These are phyloP conservation scores for Xenopus laevis DNA, from an alignment of 2,113 vertebrate species.

Conservation along the genomic window DNA sequence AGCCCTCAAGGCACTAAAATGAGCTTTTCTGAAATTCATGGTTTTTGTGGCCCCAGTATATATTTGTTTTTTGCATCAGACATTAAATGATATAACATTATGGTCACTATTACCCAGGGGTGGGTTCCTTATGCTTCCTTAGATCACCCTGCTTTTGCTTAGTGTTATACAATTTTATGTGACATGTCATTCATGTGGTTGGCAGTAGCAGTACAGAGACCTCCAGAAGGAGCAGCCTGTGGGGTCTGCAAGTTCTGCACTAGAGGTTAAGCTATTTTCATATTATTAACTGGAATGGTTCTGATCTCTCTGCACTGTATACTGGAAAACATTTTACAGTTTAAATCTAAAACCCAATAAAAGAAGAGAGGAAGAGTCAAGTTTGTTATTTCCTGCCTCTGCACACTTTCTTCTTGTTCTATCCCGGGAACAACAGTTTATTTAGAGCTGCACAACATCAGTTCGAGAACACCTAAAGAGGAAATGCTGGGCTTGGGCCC, in stretches of 20 bases:
- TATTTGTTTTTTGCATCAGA: too few relatives aligned
- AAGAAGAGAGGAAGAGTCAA: conserved; percentile 28
- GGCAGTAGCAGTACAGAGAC: not conserved
- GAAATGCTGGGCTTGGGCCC: conserved; percentile 14
- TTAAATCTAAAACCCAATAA: conserved; percentile 17
- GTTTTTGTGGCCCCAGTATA: too few relatives aligned
- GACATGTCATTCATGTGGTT: conserved; percentile 5
- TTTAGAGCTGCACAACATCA: conserved; percentile 21
- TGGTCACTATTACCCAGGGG: too few relatives aligned
- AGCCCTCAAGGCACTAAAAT: too few relatives aligned
- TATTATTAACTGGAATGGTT: not conserved
- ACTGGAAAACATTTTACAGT: conserved; percentile 16
- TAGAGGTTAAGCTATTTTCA: not conserved
- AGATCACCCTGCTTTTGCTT: conserved; percentile 7
- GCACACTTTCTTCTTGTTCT: conserved; percentile 6
- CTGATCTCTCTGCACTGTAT: conserved; percentile 1
- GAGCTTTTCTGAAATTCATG: too few relatives aligned
- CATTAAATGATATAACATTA: too few relatives aligned
- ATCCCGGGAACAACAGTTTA: conserved; percentile 31
- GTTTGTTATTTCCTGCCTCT: conserved; percentile 29
- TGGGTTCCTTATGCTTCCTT: conserved; percentile 54
- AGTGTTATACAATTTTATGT: not conserved
- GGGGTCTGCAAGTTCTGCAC: not conserved
- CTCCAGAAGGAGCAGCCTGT: not conserved
- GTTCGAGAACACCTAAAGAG: conserved; percentile 19